Conservation (phyloP, 35 echinoderm and acorn worm genomes). For the Apostichopus japonicus region DNA sequence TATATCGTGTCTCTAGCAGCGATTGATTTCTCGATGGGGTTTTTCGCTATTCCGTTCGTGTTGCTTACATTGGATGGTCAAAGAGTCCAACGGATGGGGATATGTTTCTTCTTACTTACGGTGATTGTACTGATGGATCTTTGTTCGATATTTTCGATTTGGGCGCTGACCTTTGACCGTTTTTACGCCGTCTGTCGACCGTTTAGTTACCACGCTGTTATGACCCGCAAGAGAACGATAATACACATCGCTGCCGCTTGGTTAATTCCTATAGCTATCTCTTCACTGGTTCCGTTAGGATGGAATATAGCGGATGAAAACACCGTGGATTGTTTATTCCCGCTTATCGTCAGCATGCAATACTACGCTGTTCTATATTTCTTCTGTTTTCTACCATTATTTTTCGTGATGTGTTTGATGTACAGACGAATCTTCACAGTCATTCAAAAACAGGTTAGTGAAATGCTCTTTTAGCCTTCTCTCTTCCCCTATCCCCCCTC, state of each 20-base stretch:
- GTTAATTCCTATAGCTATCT: slow-evolving; percentile 57
- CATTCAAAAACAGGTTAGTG: slow-evolving; percentile 66
- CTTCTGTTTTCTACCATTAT: slow-evolving; percentile 56
- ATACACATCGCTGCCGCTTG: slow-evolving; percentile 56
- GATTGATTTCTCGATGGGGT: slow-evolving; percentile 74
- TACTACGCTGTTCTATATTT: slow-evolving; percentile 65
- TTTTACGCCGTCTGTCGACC: slow-evolving; percentile 65
- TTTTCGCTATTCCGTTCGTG: slow-evolving; percentile 70
- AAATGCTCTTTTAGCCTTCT: too few species aligned
- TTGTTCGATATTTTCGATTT: slow-evolving; percentile 69
- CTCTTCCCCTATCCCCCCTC: too few species aligned
- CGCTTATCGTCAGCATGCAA: slow-evolving; percentile 63
- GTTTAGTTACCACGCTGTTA: slow-evolving; percentile 50
- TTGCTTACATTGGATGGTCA: slow-evolving; percentile 61
- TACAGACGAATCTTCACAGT: slow-evolving; percentile 65
- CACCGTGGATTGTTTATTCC: slow-evolving; percentile 19
- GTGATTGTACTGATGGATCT: slow-evolving; percentile 61
- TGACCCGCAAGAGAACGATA: slow-evolving; percentile 44
- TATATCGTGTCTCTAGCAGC: slow-evolving; percentile 69
- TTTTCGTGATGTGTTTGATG: slow-evolving; percentile 75
- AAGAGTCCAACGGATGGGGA: slow-evolving; percentile 8
- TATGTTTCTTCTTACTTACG: slow-evolving; percentile 61
- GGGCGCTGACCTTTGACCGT: slow-evolving; percentile 70
- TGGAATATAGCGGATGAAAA: slow-evolving; percentile 63
- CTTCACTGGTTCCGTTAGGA: slow-evolving; percentile 59